phyloP scores from a whole-genome alignment of 2,797 vertebrate genomes.

The Periophthalmus magnuspinnatus region DNA sequence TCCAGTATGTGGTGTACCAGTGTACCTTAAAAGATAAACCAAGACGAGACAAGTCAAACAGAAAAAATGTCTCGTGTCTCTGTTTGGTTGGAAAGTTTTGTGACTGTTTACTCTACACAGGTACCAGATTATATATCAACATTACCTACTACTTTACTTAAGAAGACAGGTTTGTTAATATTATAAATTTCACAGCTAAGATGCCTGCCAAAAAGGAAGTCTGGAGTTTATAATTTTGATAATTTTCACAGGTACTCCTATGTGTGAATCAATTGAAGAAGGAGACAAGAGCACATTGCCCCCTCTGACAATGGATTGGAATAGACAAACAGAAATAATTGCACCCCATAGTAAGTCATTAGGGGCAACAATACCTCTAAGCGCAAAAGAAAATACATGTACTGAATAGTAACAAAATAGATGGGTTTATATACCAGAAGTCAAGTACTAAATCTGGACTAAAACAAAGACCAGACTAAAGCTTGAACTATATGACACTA shows the following conservation, averaged over 20 bases:
- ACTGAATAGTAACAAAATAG: neutral
- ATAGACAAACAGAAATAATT: conserved; percentile 8
- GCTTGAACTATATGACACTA: neutral
- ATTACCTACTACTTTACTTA: conserved; percentile 46
- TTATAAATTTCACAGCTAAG: neutral
- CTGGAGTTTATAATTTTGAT: conserved; percentile 4
- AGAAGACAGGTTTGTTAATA: conserved; percentile 55
- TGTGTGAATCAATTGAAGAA: conserved; percentile 19
- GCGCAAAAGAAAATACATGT: neutral
- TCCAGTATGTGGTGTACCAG: neutral
- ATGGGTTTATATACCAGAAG: neutral
- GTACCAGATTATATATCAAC: conserved; percentile 48
- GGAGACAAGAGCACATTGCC: conserved; percentile 29
- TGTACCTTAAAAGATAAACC: neutral
- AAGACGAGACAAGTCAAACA: neutral
- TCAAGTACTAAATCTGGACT: neutral
- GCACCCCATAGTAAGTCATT: conserved; percentile 24
- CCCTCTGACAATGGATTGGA: conserved; percentile 23
- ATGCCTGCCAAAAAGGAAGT: neutral
- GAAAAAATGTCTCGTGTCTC: too few relatives aligned
- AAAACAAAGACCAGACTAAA: neutral
- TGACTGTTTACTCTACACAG: conserved; percentile 37
- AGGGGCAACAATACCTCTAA: neutral
- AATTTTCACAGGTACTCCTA: conserved; percentile 13
- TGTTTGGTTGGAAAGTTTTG: neutral